Percentiles rank a stretch among this genome's conserved stretches.
Conservation (phyloP, 2,888 invertebrate species). For the Dinocampus coccinellae region DNA sequence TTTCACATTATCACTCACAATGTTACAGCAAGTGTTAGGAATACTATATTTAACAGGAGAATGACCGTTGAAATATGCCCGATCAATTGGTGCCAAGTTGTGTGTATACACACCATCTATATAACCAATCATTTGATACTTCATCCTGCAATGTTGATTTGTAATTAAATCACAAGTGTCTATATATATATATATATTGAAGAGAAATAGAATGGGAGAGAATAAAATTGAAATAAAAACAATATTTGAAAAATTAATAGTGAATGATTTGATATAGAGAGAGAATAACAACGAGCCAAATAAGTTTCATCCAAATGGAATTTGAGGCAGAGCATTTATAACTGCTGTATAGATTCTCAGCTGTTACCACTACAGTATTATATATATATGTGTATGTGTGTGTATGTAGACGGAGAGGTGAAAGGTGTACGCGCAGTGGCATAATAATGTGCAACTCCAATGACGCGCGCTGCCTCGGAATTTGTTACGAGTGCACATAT, state of each 20-base stretch:
- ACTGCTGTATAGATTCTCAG: background rate
- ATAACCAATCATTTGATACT: too few species aligned
- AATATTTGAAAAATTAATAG: too few species aligned
- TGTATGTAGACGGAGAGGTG: constrained; percentile 32
- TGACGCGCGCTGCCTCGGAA: constrained; percentile 36
- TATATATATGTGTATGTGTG: background rate
- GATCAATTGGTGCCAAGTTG: constrained; percentile 43
- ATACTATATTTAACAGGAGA: constrained; percentile 64
- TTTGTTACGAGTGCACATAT: constrained; percentile 23
- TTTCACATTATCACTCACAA: background rate
- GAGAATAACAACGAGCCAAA: constrained; percentile 1
- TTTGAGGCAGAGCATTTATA: background rate
- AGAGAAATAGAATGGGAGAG: background rate
- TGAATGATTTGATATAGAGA: too few species aligned
- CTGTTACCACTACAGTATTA: background rate
- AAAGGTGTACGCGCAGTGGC: constrained; percentile 42
- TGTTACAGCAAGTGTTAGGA: background rate
- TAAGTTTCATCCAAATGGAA: constrained; percentile 17
- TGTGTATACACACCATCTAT: background rate
- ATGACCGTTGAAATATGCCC: constrained; percentile 65
- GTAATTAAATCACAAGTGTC: too few species aligned
- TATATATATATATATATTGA: background rate
- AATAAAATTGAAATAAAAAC: too few species aligned
- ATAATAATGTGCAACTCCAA: constrained; percentile 37
- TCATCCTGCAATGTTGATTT: too few species aligned